Conservation (phyloP, 2,888 invertebrate genomes). For the Rhaphigaster nebulosa region DNA sequence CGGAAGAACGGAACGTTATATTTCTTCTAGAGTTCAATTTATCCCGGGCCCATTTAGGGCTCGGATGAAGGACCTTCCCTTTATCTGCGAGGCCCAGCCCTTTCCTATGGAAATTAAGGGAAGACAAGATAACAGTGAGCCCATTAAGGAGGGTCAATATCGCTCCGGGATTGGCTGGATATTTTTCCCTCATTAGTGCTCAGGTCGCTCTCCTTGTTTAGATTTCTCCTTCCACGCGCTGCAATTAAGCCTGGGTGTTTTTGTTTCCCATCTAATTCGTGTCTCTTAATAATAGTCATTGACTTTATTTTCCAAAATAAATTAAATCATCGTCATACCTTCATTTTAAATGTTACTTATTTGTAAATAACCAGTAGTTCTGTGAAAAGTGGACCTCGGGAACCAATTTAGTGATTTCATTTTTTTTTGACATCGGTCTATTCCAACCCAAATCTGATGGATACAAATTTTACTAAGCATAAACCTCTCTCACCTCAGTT, state of each 20-base stretch:
- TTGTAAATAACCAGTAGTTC: too few relatives aligned
- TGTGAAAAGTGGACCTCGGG: too few relatives aligned
- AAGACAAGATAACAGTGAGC: background rate
- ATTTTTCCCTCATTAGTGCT: slow-evolving; percentile 23
- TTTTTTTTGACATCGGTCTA: too few relatives aligned
- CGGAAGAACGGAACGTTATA: slow-evolving; percentile 2
- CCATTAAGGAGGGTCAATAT: slow-evolving; percentile 39
- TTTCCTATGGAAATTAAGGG: slow-evolving; percentile 38
- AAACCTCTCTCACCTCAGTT: too few relatives aligned
- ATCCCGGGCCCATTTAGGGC: background rate
- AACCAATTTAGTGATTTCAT: too few relatives aligned
- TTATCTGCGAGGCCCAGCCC: slow-evolving; percentile 29
- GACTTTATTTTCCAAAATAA: background rate
- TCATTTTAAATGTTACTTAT: too few relatives aligned
- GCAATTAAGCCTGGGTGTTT: background rate
- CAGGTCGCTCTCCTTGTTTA: background rate
- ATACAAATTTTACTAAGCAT: too few relatives aligned
- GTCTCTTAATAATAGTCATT: background rate
- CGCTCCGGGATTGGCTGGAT: background rate
- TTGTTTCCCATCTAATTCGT: background rate
- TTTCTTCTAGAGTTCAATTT: slow-evolving; percentile 34
- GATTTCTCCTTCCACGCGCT: background rate
- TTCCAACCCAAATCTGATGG: too few relatives aligned
- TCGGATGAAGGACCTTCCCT: slow-evolving; percentile 35
- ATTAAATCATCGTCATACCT: background rate